Percentiles rank a stretch among this genome's conserved stretches.
Evolutionary conservation across 2,888 invertebrate species (phyloP).

Genomic region (Drosophila limbata): DNA sequence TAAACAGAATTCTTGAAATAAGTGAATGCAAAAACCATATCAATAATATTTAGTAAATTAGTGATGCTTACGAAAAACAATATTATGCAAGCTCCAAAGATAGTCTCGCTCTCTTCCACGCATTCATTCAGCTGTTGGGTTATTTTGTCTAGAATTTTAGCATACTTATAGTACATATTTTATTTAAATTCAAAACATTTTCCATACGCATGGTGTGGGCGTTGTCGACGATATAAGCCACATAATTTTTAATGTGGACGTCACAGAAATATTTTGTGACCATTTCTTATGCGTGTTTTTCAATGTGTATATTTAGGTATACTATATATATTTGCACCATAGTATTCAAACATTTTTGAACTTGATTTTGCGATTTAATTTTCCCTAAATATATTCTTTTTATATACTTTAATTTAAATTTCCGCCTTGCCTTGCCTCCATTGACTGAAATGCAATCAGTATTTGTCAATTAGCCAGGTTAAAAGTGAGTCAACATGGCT

Average conservation of each 20-base stretch:
- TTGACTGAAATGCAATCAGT: constrained; percentile 47
- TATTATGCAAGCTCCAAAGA: constrained; percentile 2
- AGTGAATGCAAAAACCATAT: neutral
- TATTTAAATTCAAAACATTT: constrained; percentile 22
- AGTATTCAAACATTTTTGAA: constrained; percentile 39
- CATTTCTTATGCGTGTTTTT: constrained; percentile 20
- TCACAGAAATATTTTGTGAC: constrained; percentile 41
- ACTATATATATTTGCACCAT: constrained; percentile 6
- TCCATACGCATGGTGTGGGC: constrained; percentile 45
- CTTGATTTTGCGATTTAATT: constrained; percentile 29
- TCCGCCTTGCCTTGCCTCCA: constrained; percentile 5
- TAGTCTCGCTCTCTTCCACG: neutral
- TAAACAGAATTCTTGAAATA: constrained; percentile 18
- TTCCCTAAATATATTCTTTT: neutral
- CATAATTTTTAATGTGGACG: constrained; percentile 32
- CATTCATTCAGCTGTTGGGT: constrained; percentile 32
- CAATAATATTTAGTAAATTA: neutral
- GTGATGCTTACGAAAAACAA: constrained; percentile 4
- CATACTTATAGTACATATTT: constrained; percentile 8
- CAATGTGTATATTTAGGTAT: constrained; percentile 5
- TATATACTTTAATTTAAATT: neutral
- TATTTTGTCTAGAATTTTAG: constrained; percentile 11
- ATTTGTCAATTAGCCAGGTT: constrained; percentile 23
- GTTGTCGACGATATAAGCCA: constrained; percentile 10
- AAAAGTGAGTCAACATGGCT: constrained; percentile 31